These are phyloP conservation scores for Smutsia temminckii DNA, from an alignment of 2,797 vertebrate genomes.

Conservation along the genomic window DNA sequence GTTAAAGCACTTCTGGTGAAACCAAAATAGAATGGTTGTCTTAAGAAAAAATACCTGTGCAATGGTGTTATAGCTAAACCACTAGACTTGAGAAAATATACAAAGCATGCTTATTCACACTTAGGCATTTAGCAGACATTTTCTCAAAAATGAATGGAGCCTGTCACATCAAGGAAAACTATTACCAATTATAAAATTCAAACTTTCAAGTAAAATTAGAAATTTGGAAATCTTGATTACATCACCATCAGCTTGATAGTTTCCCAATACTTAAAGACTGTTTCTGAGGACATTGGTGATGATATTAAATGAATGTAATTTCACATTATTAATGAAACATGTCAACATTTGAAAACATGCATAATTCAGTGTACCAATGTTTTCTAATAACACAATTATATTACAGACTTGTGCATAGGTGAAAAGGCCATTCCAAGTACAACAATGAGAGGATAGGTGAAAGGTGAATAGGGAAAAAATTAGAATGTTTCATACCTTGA, in stretches of 20 bases:
- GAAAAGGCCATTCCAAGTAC: background rate
- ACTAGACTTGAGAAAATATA: conserved; percentile 9
- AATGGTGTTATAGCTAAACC: background rate
- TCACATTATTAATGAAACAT: conserved; percentile 33
- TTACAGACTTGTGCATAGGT: background rate
- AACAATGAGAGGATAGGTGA: background rate
- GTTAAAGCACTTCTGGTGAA: background rate
- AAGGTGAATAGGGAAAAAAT: too few species aligned
- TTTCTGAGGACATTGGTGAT: background rate
- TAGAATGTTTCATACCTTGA: too few species aligned
- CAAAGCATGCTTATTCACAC: conserved; percentile 14
- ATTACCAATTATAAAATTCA: conserved; percentile 30
- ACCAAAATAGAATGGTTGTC: background rate
- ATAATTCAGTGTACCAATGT: conserved; percentile 26
- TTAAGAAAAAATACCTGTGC: background rate
- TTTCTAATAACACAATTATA: conserved; percentile 32
- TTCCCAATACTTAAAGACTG: conserved; percentile 9
- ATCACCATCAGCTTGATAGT: background rate
- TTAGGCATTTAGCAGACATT: background rate
- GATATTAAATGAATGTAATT: background rate
- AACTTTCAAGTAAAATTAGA: background rate
- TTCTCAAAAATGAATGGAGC: conserved; percentile 54
- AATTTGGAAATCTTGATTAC: conserved; percentile 34
- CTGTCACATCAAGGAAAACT: conserved; percentile 42
- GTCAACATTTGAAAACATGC: conserved; percentile 9